Base-by-base conservation (phyloP, 2,797 vertebrate genomes). In the Arrhamphus sclerolepis region DNA sequence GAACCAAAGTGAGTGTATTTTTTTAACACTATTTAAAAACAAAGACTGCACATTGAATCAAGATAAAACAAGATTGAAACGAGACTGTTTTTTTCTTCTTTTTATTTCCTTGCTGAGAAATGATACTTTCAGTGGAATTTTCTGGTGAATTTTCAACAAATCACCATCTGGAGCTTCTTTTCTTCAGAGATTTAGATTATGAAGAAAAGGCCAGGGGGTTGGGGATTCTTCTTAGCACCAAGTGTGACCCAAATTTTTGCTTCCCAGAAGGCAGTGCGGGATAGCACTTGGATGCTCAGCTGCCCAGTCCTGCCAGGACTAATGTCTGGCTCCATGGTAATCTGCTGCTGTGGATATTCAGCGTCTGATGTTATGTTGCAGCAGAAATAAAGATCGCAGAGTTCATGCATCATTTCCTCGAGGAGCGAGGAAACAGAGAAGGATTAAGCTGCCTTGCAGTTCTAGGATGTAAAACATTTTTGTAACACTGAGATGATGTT, bases 1-100 rank as follows among this genome's bases (percentile, higher is more conserved):
- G 96, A 11, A 96, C 96, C 73, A 99, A 99, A 96, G 97, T 98
- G 70, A 85, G 66, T 18, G 3, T 13, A 29, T 3, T 29, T 44
- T 18, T 9, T 19, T 5, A 40, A 6, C 39, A 40, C 16, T 6
- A 7, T 17, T 16, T 0, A 10, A 44, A 44, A 5, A 8, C 39
- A 43, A 43, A 34, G 7, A 0, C 11, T 42, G 31, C 31, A 34
- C 31, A 34, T 59, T 26, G 8, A 17, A 20, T 20, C 24, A 18
- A 14, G 31, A 48, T 4, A 38, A 18, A 11, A 22, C 0, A 10
- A 7, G 31, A 21, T n/a, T n/a, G 18, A 2, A 26, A 29, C 18
- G 11, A 20, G 1, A 0, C n/a, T n/a, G n/a, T n/a, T n/a, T n/a
- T n/a, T 24, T 0, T 13, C 17, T 38, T 46, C 17, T 51, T 18